These are phyloP conservation scores for Heliconius ismenius DNA, from an alignment of 2,888 invertebrate genomes.

Conservation along the genomic window DNA sequence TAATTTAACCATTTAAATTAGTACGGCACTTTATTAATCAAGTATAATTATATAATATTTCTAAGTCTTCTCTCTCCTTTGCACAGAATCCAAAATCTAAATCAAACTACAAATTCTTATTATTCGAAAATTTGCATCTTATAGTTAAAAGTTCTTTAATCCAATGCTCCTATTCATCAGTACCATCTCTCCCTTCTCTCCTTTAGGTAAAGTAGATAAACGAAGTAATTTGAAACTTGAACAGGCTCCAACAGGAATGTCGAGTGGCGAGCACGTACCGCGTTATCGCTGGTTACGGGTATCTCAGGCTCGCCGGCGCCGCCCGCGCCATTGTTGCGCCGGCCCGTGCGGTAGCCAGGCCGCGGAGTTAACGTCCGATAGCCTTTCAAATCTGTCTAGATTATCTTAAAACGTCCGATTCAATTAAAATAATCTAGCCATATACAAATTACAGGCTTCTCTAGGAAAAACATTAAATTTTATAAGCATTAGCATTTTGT, in stretches of 20 bases:
- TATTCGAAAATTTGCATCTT: too few relatives aligned
- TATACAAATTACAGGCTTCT: background rate
- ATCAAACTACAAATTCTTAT: too few relatives aligned
- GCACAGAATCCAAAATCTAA: too few relatives aligned
- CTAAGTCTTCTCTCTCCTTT: too few relatives aligned
- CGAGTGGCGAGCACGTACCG: constrained; percentile 37
- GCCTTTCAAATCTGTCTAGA: constrained; percentile 36
- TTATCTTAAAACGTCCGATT: constrained; percentile 10
- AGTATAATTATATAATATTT: too few relatives aligned
- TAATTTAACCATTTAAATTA: too few relatives aligned
- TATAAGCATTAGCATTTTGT: background rate
- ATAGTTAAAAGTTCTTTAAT: background rate
- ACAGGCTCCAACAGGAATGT: constrained; percentile 33
- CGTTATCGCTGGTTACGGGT: constrained; percentile 54
- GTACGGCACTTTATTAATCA: too few relatives aligned
- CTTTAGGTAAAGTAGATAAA: constrained; percentile 24
- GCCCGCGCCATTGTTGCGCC: constrained; percentile 46
- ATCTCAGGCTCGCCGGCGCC: constrained; percentile 50
- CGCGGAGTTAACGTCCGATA: constrained; percentile 44
- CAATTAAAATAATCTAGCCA: constrained; percentile 5
- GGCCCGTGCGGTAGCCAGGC: constrained; percentile 40
- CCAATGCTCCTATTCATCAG: background rate
- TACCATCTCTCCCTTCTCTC: background rate
- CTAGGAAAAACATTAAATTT: background rate
- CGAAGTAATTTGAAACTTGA: constrained; percentile 24